Evolutionary conservation across 2,113 vertebrate genomes (phyloP), one percentile per base, ranked within the genome.

Genomic region (Blennius ocellaris): DNA sequence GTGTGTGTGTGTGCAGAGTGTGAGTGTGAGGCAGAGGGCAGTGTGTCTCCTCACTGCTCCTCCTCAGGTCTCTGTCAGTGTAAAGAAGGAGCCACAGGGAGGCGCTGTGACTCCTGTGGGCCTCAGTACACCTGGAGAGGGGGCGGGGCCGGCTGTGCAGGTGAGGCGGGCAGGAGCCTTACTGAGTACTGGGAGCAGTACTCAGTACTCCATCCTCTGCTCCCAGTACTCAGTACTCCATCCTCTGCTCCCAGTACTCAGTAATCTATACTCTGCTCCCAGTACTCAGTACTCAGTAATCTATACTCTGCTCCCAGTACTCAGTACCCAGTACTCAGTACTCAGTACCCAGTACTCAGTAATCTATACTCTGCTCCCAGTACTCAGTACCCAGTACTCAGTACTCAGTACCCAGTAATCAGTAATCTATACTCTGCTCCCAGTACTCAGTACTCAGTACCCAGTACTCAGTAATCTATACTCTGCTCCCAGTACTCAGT

Each of bases 11-110:
- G 17, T 52, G 68, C 93, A 98, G 97, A 96, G 79, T 99, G 97
- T 77, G 93, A 95, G 84, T 98, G 96, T 87, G 95, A 97, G 74
- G 86, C 93, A 55, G 93, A 94, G 0, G 93, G 96, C 81, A 96
- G 96, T 1, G 11, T 92, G 57, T 95, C 96, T 48, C 95, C 96
- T 80, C 95, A 96, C 71, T 99, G 97, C 91, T 96, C 95, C 0
- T 95, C 96, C 82, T 95, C 94, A 0, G 97, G 97, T 52, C 93
- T 94, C 87, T 99, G 97, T 87, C 95, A 94, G 83, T 99, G 97
- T 91, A 95, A 90, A 72, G 91, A 90, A 1, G 96, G 97, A 0
- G 88, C 94, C 61, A 86, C 89, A 0, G 97, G 97, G 17, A 93
- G 94, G 73, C 97, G 97, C 91, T 99, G 97, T 2, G 96, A 98